phyloP scores from a whole-genome alignment of 2,888 invertebrate species.

The Cotesia congregata region DNA sequence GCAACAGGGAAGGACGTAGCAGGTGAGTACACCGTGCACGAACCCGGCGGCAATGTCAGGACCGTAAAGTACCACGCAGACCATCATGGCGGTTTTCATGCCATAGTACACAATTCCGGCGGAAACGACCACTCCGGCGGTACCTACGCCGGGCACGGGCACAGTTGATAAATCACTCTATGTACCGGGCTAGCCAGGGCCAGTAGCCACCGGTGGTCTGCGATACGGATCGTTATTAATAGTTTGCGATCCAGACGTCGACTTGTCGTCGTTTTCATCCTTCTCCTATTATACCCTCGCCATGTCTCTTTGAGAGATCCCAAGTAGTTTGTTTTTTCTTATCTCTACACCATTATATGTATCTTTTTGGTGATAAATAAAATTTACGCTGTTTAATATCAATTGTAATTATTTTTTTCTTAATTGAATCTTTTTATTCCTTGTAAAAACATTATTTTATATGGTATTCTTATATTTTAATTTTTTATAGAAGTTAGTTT shows the following conservation, averaged over 20 bases:
- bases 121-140: slow-evolving; percentile 47
- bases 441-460: too few species aligned
- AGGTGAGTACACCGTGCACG: slow-evolving; percentile 61
- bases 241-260: slow-evolving; percentile 35
- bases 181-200: slow-evolving; percentile 2
- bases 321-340: neutral
- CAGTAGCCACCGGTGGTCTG: slow-evolving; percentile 34
- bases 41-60: slow-evolving; percentile 60
- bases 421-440: too few species aligned
- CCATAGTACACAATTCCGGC: slow-evolving; percentile 55
- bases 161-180: slow-evolving; percentile 47
- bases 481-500: too few species aligned
- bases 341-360: too few species aligned
- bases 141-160: slow-evolving; percentile 45
- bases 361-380: too few species aligned
- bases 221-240: slow-evolving; percentile 49
- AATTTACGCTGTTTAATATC: too few species aligned
- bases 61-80: slow-evolving; percentile 56
- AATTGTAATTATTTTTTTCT: too few species aligned
- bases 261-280: slow-evolving; percentile 13
- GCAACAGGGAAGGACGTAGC: slow-evolving; percentile 44
- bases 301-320: neutral
- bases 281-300: neutral
- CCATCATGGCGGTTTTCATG: slow-evolving; percentile 59
- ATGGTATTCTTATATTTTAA: too few species aligned